Evolutionary conservation across 2,888 invertebrate genomes (phyloP).

Genomic region (Argyresthia goedartella): DNA sequence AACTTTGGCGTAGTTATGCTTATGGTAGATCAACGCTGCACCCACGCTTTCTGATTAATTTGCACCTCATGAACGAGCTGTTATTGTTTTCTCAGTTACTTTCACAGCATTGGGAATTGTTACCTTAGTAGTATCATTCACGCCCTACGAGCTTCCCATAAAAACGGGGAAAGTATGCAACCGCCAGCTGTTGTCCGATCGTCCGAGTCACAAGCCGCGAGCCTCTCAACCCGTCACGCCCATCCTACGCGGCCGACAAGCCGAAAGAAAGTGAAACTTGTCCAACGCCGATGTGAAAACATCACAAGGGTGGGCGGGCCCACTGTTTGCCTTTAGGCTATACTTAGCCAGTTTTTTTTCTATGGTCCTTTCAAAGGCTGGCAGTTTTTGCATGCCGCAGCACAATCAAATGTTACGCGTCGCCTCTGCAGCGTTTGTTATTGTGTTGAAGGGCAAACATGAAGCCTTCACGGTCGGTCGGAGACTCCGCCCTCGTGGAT

Average conservation of each 20-base stretch:
- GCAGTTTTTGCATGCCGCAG: background rate
- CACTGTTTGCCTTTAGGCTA: conserved; percentile 1
- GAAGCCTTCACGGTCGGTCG: conserved; percentile 40
- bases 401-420: background rate
- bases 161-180: conserved; percentile 66
- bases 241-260: conserved; percentile 35
- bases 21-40: background rate
- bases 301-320: conserved; percentile 2
- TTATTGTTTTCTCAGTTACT: conserved; percentile 21
- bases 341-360: background rate
- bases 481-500: conserved; percentile 31
- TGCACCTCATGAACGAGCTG: conserved; percentile 7
- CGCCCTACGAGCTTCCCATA: conserved; percentile 54
- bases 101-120: conserved; percentile 31
- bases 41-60: background rate
- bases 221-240: conserved; percentile 31
- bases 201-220: conserved; percentile 22
- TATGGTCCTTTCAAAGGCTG: background rate
- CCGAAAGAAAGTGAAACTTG: conserved; percentile 60
- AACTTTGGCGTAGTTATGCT: background rate
- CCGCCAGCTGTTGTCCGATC: conserved; percentile 25
- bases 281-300: conserved; percentile 19
- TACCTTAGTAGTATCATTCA: conserved; percentile 29
- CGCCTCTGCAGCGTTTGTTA: background rate
- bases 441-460: conserved; percentile 26